Base-by-base conservation (phyloP, 2,113 vertebrate species). In the Corydoras maculifer region DNA sequence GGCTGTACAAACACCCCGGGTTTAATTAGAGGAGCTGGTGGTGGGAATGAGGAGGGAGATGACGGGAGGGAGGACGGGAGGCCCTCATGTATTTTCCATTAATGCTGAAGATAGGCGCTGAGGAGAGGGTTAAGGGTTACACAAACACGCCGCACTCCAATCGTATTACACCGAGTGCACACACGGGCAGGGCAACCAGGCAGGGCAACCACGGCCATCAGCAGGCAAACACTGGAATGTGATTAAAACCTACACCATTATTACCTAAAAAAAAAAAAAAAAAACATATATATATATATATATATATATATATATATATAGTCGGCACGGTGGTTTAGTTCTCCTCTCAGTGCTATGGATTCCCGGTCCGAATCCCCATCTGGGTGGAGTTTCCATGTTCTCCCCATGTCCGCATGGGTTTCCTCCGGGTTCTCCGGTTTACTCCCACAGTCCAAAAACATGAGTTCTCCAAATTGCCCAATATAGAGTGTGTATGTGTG, bases 1-100 rank as follows among this genome's bases (percentile, higher is more conserved):
- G 68, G 80, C 85, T 90, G 83, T 78, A 77, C 84, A 91, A 89
- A 91, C 82, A 90, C 75, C 68, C 71, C 73, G 78, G 84, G 79
- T 83, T 84, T 83, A 86, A 84, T 78, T 61, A 67, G 74, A 71
- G 76, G 67, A 74, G 72, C 81, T 75, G 68, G 75, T 75, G 64
- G 76, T 78, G 76, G 70, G 63, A 70, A 65, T 48, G 60, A 65
- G 74, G 72, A 74, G 63, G 53, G 61, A 60, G 69, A 85, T 58
- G 72, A 65, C 61, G 69, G 58, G 31, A 55, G 64, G 54, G 64
- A 25, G 75, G 75, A 82, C 80, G 80, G 75, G 73, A 80, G 77
- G 78, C 66, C 77, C 67, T 78, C 78, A 61, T 84, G 80, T 84
- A 85, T 86, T 87, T 87, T 77, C 79, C 78, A 86, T 83, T 82